Percentiles rank a stretch among this genome's conserved stretches.
These are phyloP conservation scores for Zonitis immaculata DNA, from an alignment of 2,888 invertebrate species.

Conservation along the genomic window DNA sequence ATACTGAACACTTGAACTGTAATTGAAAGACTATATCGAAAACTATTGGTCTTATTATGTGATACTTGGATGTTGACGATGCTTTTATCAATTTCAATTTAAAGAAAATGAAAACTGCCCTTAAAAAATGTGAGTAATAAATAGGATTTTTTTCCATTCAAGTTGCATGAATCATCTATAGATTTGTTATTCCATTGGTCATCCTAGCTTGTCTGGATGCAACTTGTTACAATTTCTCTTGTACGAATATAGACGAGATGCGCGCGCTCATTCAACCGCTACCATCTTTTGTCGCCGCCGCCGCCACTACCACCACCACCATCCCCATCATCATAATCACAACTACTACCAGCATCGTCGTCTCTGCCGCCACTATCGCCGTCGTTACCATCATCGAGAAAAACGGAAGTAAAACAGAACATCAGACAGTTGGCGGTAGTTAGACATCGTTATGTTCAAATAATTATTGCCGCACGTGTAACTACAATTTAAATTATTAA, in stretches of 20 bases:
- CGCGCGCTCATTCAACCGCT: constrained; percentile 11
- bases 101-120: no score
- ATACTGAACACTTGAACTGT: not conserved
- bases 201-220: constrained; percentile 18
- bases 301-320: not conserved
- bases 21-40: not conserved
- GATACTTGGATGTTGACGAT: not conserved
- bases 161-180: constrained; percentile 15
- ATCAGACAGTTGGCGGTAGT: constrained; percentile 36
- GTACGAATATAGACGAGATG: constrained; percentile 5
- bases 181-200: constrained; percentile 4
- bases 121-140: no score
- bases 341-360: not conserved
- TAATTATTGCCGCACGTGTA: constrained; percentile 37
- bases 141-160: no score
- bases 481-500: constrained; percentile 6
- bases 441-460: constrained; percentile 35
- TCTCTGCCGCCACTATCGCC: not conserved
- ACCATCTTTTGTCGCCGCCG: not conserved
- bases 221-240: constrained; percentile 5
- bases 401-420: constrained; percentile 19
- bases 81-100: not conserved
- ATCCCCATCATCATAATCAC: not conserved
- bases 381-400: not conserved
- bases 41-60: not conserved